A percentile compares a stretch with the other conserved stretches of the same genome.
phyloP scores from a whole-genome alignment of 2,888 invertebrate genomes.

The Diploptera punctata region DNA sequence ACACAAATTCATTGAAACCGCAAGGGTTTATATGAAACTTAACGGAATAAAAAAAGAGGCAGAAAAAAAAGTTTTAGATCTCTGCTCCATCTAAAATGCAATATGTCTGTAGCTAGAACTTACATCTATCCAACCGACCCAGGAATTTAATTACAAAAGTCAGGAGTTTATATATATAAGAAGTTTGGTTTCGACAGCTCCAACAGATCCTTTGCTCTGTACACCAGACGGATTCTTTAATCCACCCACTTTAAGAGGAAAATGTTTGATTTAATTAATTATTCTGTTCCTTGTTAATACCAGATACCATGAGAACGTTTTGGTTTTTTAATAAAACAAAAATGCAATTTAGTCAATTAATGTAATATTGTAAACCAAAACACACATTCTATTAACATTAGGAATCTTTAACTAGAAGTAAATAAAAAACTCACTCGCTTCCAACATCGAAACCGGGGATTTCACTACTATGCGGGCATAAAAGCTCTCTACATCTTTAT shows the following conservation, averaged over 20 bases:
- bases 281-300: neutral
- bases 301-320: too few relatives aligned
- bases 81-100: constrained; percentile 2
- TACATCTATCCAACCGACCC: neutral
- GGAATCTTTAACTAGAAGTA: too few relatives aligned
- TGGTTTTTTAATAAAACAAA: too few relatives aligned
- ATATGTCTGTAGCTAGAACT: neutral
- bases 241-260: neutral
- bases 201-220: neutral
- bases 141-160: constrained; percentile 29
- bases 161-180: neutral
- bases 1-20: neutral
- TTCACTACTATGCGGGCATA: too few relatives aligned
- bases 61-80: neutral
- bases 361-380: too few relatives aligned
- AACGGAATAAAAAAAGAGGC: neutral
- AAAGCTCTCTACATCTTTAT: too few relatives aligned
- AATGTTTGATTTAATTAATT: neutral
- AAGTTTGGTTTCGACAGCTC: constrained; percentile 13
- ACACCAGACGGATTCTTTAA: neutral
- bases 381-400: too few relatives aligned
- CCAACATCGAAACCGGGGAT: too few relatives aligned
- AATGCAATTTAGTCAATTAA: too few relatives aligned
- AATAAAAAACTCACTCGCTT: too few relatives aligned
- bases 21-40: constrained; percentile 11